These are phyloP conservation scores for Mythimna albipuncta DNA, from an alignment of 2,888 invertebrate species.

Conservation along the genomic window DNA sequence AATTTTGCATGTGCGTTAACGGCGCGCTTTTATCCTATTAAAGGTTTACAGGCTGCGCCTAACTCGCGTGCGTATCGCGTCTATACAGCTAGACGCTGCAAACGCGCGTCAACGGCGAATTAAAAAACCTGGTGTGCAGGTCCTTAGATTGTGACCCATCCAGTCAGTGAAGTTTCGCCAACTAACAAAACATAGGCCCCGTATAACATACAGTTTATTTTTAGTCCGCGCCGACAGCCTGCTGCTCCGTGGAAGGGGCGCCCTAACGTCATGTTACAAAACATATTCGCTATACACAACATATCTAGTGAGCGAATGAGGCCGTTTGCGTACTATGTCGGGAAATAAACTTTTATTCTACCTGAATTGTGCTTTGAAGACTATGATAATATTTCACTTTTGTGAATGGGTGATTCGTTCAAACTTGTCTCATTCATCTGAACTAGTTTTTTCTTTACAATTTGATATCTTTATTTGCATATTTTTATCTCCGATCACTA, in stretches of 20 bases:
- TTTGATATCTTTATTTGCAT: no score
- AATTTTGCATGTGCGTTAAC: no score
- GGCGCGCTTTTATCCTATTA: no score
- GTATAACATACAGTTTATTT: constrained; percentile 53
- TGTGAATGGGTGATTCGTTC: no score
- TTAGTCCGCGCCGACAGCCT: constrained; percentile 59
- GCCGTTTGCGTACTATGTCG: constrained; percentile 62
- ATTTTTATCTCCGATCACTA: no score
- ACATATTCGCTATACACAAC: constrained; percentile 82
- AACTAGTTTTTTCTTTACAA: no score
- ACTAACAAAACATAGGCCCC: neutral
- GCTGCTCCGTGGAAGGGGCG: constrained; percentile 60
- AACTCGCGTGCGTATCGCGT: no score
- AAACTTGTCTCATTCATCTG: no score
- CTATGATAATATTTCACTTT: constrained; percentile 36
- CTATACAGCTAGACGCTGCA: no score
- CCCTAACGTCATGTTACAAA: constrained; percentile 71
- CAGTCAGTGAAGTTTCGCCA: neutral
- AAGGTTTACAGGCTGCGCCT: no score
- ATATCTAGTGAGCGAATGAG: constrained; percentile 72
- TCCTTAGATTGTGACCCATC: neutral
- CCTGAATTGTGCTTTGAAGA: neutral
- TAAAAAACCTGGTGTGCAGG: no score
- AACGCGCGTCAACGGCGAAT: no score
- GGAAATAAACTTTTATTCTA: constrained; percentile 37